phyloP scores from a whole-genome alignment of 2,797 vertebrate genomes.

The Eulemur coronatus region DNA sequence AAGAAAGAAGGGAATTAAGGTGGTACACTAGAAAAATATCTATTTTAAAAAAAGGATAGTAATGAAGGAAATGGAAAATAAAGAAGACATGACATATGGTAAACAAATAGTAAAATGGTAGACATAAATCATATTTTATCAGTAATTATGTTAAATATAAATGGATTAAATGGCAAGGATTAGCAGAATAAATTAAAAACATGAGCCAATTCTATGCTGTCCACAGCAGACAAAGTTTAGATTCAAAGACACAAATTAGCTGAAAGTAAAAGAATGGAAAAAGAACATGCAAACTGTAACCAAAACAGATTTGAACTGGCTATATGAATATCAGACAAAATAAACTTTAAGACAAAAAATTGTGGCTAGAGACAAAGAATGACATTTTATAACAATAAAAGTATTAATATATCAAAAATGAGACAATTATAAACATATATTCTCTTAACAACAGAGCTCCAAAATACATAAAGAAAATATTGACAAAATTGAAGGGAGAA shows the following conservation, averaged over 20 bases:
- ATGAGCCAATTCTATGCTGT: neutral
- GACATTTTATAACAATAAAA: neutral
- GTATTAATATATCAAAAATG: neutral
- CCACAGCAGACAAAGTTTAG: neutral
- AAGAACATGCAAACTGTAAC: neutral
- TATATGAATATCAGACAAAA: neutral
- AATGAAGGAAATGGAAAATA: neutral
- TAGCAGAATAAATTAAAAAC: neutral
- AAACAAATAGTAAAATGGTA: neutral
- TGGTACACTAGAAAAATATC: neutral
- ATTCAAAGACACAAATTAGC: neutral
- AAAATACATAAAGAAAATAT: neutral
- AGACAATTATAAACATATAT: neutral
- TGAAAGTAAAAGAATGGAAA: neutral
- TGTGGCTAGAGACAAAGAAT: neutral
- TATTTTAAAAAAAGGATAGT: neutral
- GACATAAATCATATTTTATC: neutral
- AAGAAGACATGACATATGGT: neutral
- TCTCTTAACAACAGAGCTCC: neutral
- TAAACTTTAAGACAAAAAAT: neutral
- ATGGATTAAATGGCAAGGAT: neutral
- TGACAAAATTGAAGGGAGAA: neutral
- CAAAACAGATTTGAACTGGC: neutral
- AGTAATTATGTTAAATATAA: neutral
- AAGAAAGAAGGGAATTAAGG: neutral